phyloP scores from a whole-genome alignment of 2,113 vertebrate genomes.

The Phasianus colchicus region DNA sequence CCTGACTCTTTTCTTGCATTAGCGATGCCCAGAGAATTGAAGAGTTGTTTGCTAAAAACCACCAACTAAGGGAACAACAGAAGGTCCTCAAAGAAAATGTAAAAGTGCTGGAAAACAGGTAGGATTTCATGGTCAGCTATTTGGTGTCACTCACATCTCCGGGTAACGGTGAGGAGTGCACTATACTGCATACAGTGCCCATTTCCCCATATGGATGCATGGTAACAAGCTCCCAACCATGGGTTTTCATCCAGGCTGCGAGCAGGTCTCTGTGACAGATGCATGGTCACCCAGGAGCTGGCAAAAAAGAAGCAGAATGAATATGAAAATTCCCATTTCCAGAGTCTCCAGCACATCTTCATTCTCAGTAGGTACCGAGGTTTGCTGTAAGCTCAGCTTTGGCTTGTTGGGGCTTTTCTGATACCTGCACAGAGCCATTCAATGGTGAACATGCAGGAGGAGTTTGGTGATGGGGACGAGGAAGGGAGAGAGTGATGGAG shows the following conservation, averaged over 20 bases:
- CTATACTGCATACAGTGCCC: rapidly evolving
- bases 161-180: not conserved
- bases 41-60: slow-evolving; percentile 93
- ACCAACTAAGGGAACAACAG: slow-evolving; percentile 93
- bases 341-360: slow-evolving; percentile 91
- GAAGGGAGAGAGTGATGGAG: not conserved
- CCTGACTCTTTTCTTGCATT: not conserved
- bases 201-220: rapidly evolving
- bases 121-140: not conserved
- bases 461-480: not conserved
- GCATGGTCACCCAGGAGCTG: slow-evolving; percentile 94
- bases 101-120: slow-evolving; percentile 95
- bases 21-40: slow-evolving; percentile 93
- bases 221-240: rapidly evolving
- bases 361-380: slow-evolving; percentile 82
- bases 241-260: slow-evolving; percentile 80
- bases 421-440: not conserved
- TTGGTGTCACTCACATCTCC: rapidly evolving
- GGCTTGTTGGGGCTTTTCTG: not conserved
- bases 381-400: not conserved
- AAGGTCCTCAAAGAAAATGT: slow-evolving; percentile 91
- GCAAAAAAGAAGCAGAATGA: slow-evolving; percentile 91
- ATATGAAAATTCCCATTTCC: slow-evolving; percentile 87
- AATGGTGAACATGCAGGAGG: rapidly evolving
- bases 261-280: slow-evolving; percentile 94